Conservation (phyloP, 2,888 invertebrate species). For the Aromia moschata region DNA sequence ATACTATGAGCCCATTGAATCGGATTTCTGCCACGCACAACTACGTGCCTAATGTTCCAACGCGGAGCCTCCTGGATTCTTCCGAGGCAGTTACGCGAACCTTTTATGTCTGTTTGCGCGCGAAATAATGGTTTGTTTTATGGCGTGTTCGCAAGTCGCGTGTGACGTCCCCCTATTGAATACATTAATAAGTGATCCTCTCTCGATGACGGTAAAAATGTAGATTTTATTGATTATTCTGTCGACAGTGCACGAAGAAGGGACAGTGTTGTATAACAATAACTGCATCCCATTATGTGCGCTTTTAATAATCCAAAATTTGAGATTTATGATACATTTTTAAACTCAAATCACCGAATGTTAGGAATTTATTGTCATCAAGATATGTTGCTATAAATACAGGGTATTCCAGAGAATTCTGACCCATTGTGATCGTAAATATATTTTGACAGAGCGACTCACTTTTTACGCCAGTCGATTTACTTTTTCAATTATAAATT, state of each 20-base stretch:
- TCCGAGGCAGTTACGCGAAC: conserved; percentile 20
- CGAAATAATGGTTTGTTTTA: conserved; percentile 20
- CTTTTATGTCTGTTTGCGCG: conserved; percentile 22
- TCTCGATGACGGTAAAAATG: not conserved
- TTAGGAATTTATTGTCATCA: too few relatives aligned
- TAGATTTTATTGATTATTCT: not conserved
- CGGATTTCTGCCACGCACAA: conserved; percentile 39
- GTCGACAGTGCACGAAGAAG: too few relatives aligned
- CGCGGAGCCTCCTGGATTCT: conserved; percentile 27
- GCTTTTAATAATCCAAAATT: not conserved
- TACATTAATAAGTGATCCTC: conserved; percentile 4
- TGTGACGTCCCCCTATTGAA: conserved; percentile 1
- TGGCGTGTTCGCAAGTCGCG: conserved; percentile 7
- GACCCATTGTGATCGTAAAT: too few relatives aligned
- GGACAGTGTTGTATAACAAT: too few relatives aligned
- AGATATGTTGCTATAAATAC: too few relatives aligned
- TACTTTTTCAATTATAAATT: too few relatives aligned
- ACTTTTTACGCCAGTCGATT: too few relatives aligned
- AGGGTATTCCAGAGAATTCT: too few relatives aligned
- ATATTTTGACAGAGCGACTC: too few relatives aligned
- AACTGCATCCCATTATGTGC: not conserved
- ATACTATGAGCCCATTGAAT: conserved; percentile 41
- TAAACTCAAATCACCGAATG: too few relatives aligned
- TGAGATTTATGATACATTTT: too few relatives aligned
- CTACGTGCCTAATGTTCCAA: conserved; percentile 40